A percentile compares a stretch with the other conserved stretches of the same genome.
These are phyloP conservation scores for Enteromius mattozi DNA, from an alignment of 2,797 vertebrate species.

Conservation along the genomic window DNA sequence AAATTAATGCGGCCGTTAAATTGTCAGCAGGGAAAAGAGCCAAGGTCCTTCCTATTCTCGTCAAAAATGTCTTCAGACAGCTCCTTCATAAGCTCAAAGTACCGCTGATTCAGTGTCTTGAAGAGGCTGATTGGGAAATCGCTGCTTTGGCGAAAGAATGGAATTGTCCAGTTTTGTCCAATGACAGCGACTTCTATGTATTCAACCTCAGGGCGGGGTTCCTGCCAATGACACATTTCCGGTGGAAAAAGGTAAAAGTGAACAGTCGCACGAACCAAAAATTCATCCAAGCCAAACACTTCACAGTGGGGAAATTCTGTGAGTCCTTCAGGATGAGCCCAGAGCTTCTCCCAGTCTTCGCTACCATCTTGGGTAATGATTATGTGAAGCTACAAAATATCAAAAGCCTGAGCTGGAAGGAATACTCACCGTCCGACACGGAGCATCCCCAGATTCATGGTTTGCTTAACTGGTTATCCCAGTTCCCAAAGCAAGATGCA, in stretches of 20 bases:
- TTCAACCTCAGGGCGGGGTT: conserved; percentile 81
- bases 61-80: conserved; percentile 79
- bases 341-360: conserved; percentile 81
- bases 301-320: conserved; percentile 74
- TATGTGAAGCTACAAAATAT: conserved; percentile 67
- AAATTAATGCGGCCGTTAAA: conserved; percentile 67
- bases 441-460: conserved; percentile 66
- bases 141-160: conserved; percentile 82
- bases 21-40: conserved; percentile 62
- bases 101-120: conserved; percentile 80
- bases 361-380: conserved; percentile 83
- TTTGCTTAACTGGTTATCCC: conserved; percentile 81
- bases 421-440: conserved; percentile 34
- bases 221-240: conserved; percentile 78
- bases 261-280: conserved; percentile 24
- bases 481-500: conserved; percentile 62
- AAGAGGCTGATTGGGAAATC: conserved; percentile 84
- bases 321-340: conserved; percentile 68
- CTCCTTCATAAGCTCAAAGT: conserved; percentile 76
- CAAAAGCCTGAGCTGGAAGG: conserved; percentile 61
- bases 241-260: conserved; percentile 72
- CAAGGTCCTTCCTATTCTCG: conserved; percentile 74
- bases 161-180: conserved; percentile 85
- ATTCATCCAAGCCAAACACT: conserved; percentile 78
- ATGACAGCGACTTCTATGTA: conserved; percentile 87